Percentiles rank a stretch among this genome's conserved stretches.
phyloP scores from a whole-genome alignment of 1,140 invertebrate species.

The Panulirus ornatus region DNA sequence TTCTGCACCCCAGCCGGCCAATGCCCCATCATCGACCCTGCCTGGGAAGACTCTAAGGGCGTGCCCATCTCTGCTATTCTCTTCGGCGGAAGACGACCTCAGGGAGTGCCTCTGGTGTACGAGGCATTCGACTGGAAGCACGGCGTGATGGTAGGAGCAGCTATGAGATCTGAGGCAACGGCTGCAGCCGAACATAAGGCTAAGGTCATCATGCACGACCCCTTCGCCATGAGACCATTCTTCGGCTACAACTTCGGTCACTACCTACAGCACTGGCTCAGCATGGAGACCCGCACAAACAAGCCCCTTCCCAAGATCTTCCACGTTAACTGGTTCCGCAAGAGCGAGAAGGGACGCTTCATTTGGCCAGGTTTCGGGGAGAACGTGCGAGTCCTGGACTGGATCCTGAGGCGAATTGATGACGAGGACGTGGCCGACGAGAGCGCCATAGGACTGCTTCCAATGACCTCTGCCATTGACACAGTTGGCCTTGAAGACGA shows the following conservation, averaged over 20 bases:
- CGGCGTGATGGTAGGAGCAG: constrained; percentile 96
- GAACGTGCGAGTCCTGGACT: constrained; percentile 96
- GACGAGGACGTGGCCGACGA: constrained; percentile 83
- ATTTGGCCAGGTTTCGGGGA: constrained; percentile 99
- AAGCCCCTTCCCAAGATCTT: constrained; percentile 93
- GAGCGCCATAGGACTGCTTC: constrained; percentile 86
- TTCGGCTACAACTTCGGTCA: constrained; percentile 99
- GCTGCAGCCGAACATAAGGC: constrained; percentile 98
- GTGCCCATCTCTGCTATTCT: constrained; percentile 98
- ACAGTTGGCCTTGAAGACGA: constrained; percentile 84
- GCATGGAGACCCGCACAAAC: constrained; percentile 84
- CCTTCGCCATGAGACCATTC: constrained; percentile 99
- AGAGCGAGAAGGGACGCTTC: constrained; percentile 88
- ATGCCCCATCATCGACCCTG: constrained; percentile 95
- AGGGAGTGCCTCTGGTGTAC: constrained; percentile 95
- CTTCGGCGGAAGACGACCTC: constrained; percentile 95
- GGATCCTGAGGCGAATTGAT: constrained; percentile 92
- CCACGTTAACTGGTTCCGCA: constrained; percentile 99
- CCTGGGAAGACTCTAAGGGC: constrained; percentile 86
- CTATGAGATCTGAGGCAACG: constrained; percentile 97
- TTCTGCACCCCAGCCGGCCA: constrained; percentile 96
- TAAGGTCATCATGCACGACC: constrained; percentile 94
- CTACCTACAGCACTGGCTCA: constrained; percentile 96
- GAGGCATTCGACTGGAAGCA: constrained; percentile 96
- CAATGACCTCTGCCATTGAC: constrained; percentile 84